Evolutionary conservation across 2,797 vertebrate genomes (phyloP).

Genomic region (Limosa lapponica): DNA sequence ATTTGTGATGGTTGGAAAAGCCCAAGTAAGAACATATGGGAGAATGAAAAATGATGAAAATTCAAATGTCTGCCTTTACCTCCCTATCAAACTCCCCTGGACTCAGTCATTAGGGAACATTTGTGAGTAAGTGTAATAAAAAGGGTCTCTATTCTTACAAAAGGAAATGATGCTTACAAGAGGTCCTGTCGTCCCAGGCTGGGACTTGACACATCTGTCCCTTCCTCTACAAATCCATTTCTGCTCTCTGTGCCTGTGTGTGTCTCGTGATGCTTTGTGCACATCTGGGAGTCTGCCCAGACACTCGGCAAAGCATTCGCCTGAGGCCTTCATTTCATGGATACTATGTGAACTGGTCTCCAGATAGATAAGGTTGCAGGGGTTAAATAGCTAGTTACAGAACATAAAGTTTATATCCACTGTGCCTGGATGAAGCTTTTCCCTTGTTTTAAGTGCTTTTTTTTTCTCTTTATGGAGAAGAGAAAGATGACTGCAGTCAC

Average conservation of each 20-base stretch:
- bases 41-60: neutral
- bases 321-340: conserved; percentile 40
- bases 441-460: neutral
- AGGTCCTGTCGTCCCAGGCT: neutral
- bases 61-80: neutral
- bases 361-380: conserved; percentile 34
- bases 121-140: neutral
- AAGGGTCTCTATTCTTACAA: neutral
- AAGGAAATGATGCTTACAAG: neutral
- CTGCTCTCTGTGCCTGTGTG: neutral
- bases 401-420: conserved; percentile 72
- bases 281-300: neutral
- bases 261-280: neutral
- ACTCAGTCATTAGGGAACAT: neutral
- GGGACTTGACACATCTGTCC: neutral
- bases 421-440: conserved; percentile 26
- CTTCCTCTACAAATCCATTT: neutral
- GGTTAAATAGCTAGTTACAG: conserved; percentile 68
- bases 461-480: neutral
- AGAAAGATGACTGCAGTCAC: neutral
- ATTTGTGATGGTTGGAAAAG: neutral
- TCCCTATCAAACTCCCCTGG: neutral
- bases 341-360: conserved; percentile 42
- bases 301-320: neutral
- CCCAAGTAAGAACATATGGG: neutral